Percentiles rank a stretch among this genome's conserved stretches.
phyloP scores from a whole-genome alignment of 2,113 vertebrate species.

The Ciconia maguari region DNA sequence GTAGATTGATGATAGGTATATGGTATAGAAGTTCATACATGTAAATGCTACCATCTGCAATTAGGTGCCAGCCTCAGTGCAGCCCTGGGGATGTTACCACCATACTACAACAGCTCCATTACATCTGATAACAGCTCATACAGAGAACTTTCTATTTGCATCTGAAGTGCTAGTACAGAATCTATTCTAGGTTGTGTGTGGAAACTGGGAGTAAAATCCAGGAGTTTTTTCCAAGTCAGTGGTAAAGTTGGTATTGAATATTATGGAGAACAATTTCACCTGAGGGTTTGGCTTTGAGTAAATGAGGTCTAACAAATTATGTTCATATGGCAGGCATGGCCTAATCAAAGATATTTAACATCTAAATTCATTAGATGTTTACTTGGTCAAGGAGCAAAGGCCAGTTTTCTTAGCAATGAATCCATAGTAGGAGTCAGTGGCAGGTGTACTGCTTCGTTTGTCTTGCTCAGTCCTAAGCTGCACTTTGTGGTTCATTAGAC shows the following conservation, averaged over 20 bases:
- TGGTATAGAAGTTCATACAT: neutral
- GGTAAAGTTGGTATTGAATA: neutral
- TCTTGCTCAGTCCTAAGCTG: neutral
- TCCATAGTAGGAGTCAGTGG: neutral
- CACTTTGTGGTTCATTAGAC: neutral
- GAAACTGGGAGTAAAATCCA: neutral
- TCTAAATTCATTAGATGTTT: neutral
- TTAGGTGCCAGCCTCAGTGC: neutral
- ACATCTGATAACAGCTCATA: neutral
- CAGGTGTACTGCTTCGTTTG: neutral
- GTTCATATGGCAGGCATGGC: neutral
- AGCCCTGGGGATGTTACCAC: neutral
- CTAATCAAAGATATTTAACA: neutral
- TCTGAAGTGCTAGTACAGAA: neutral
- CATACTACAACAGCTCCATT: neutral
- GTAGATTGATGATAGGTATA: neutral
- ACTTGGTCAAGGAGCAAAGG: neutral
- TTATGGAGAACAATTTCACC: neutral
- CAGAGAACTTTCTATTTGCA: neutral
- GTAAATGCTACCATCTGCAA: neutral
- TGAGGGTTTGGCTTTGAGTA: neutral
- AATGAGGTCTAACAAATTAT: neutral
- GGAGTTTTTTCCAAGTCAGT: neutral
- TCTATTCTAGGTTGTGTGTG: neutral
- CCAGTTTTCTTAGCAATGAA: neutral